Base-by-base conservation (phyloP, 2,113 vertebrate genomes). In the Dipodomys ordii region DNA sequence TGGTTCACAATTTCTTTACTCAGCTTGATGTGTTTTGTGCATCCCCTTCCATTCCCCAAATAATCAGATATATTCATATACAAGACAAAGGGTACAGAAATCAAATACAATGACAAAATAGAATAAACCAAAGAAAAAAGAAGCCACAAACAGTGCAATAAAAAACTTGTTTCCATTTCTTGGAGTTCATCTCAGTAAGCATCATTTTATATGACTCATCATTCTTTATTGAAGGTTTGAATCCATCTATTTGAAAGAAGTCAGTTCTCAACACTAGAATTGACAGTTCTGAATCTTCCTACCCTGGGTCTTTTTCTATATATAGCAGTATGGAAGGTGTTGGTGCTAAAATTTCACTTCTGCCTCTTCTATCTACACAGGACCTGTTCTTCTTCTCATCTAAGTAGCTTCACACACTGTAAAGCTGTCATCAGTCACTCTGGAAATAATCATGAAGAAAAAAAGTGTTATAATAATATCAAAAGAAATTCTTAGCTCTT, bases 381-480 rank as follows among this genome's bases (percentile, higher is more conserved):
- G 25, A 77, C 12, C 7, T 32, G 2, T 8, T 30, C 10, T 49
- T 25, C 23, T 80, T 2, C 71, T 12, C 18, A 39, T 39, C 35
- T 72, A 80, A 60, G 49, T 32, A 88, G 10, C 20, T 30, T 85
- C 3, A 30, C 23, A 67, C 19, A 25, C 25, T 15, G 62, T 20
- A 67, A 93, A 39, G 23, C 60, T 23, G 32, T 16, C 69, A 78
- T 18, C 3, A 90, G 13, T 76, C 2, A 62, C 25, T 9, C 74
- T 77, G 83, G 35, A 92, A 90, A 94, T 83, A 94, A 86, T 82
- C 49, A 78, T 25, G 39, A 35, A 35, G 80, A 92, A 85, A 57
- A 57, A 82, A 90, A 87, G 60, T 2, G 23, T 65, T 78, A 62
- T 73, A 95, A 87, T 30, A 95, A 62, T 7, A 65, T 9, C 53